A percentile compares a stretch with the other conserved stretches of the same genome.
These are phyloP conservation scores for Ploceus nigricollis DNA, from an alignment of 2,113 vertebrate genomes.

Conservation along the genomic window DNA sequence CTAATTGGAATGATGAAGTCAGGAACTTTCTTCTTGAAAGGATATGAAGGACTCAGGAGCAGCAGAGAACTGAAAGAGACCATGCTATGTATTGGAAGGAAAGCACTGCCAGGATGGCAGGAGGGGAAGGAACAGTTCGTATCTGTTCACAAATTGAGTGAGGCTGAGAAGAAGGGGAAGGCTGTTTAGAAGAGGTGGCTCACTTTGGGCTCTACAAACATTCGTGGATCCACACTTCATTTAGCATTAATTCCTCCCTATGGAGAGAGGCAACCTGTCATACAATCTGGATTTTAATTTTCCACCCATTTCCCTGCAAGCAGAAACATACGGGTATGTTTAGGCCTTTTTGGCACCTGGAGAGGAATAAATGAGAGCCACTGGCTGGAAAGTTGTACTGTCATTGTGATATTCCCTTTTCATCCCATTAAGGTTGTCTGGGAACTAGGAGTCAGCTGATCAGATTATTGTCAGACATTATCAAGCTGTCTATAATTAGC, in stretches of 20 bases:
- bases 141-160: background rate
- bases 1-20: background rate
- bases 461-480: constrained; percentile 49
- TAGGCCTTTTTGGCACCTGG: constrained; percentile 22
- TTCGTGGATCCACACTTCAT: constrained; percentile 28
- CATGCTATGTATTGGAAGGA: background rate
- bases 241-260: constrained; percentile 35
- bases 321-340: background rate
- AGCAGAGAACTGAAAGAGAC: background rate
- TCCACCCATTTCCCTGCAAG: background rate
- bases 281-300: constrained; percentile 24
- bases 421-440: constrained; percentile 17
- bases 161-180: background rate
- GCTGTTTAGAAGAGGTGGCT: background rate
- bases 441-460: constrained; percentile 34
- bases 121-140: background rate
- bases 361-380: constrained; percentile 9
- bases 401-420: background rate
- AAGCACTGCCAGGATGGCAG: background rate
- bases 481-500: constrained; percentile 61
- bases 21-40: background rate
- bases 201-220: background rate
- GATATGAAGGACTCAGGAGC: background rate
- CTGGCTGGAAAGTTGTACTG: background rate
- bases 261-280: constrained; percentile 7